phyloP scores from a whole-genome alignment of 2,888 invertebrate species.

The Cantharis flavilabris region DNA sequence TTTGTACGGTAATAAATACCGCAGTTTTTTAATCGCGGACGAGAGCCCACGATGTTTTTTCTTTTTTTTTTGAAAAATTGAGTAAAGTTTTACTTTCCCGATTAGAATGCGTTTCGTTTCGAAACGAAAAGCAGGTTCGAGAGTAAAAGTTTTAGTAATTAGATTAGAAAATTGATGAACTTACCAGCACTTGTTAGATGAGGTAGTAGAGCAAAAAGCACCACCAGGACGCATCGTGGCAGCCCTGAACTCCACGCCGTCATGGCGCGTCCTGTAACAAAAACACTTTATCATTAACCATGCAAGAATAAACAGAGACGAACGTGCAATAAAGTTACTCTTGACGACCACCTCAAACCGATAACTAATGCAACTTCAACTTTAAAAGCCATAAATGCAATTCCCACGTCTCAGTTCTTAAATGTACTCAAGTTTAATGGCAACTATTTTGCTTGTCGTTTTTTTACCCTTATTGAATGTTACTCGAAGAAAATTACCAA shows the following conservation, averaged over 20 bases:
- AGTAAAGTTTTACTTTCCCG: background rate
- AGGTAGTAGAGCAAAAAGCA: conserved; percentile 42
- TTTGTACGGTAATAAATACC: background rate
- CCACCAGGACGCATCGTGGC: conserved; percentile 52
- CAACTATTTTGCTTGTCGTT: conserved; percentile 11
- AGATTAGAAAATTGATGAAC: conserved; percentile 32
- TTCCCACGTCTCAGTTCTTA: conserved; percentile 27
- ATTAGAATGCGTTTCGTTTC: background rate
- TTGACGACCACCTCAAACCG: conserved; percentile 24
- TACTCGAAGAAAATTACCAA: background rate
- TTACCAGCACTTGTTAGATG: conserved; percentile 48
- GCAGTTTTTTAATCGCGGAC: background rate
- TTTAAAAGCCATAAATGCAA: conserved; percentile 27
- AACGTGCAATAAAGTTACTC: conserved; percentile 28
- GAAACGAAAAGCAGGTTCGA: background rate
- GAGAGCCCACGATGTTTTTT: background rate
- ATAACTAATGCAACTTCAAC: conserved; percentile 31
- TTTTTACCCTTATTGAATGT: conserved; percentile 3
- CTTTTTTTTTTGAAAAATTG: background rate
- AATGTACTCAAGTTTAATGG: conserved; percentile 27
- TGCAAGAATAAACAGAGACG: conserved; percentile 30
- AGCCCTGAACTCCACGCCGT: conserved; percentile 61
- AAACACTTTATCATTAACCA: conserved; percentile 35
- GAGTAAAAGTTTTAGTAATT: background rate
- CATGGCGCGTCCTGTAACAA: conserved; percentile 59